These are phyloP conservation scores for Echinarachnius parma DNA, from an alignment of 53 echinoderm and acorn worm species.

Conservation along the genomic window DNA sequence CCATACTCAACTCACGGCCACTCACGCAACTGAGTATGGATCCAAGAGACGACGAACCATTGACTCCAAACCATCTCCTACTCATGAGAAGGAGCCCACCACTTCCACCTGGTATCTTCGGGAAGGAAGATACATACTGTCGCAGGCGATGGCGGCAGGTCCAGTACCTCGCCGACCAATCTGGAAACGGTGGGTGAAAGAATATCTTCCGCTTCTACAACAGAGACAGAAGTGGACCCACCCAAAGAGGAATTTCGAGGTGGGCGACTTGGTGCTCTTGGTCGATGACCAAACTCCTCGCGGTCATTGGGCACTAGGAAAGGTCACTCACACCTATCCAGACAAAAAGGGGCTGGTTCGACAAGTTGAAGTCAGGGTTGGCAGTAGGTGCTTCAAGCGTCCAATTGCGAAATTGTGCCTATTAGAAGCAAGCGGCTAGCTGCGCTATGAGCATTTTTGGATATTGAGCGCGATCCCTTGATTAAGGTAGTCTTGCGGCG, in stretches of 20 bases:
- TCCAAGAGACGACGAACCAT: conserved; percentile 48
- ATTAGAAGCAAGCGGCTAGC: conserved; percentile 17
- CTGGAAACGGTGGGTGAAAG: conserved; percentile 46
- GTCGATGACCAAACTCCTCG: conserved; percentile 35
- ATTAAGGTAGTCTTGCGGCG: too few species aligned
- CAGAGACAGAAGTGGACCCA: conserved; percentile 47
- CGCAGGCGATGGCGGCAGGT: conserved; percentile 57
- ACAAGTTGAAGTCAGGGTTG: conserved; percentile 54
- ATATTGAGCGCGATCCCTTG: too few species aligned
- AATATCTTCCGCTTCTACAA: conserved; percentile 65
- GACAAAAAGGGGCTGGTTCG: conserved; percentile 55
- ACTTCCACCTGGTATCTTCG: conserved; percentile 43
- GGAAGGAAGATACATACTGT: conserved; percentile 43
- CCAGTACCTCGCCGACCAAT: conserved; percentile 48
- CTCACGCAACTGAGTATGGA: conserved; percentile 56
- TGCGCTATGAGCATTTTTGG: too few species aligned
- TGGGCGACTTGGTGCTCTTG: conserved; percentile 41
- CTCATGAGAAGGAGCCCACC: conserved; percentile 29
- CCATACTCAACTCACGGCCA: conserved; percentile 59
- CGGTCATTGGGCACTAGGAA: conserved; percentile 42
- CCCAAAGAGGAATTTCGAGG: conserved; percentile 34
- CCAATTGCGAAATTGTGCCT: conserved; percentile 55
- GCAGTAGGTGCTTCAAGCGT: conserved; percentile 28
- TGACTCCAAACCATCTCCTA: conserved; percentile 66
- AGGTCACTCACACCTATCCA: conserved; percentile 35